Base-by-base conservation (phyloP, 2,888 invertebrate genomes). In the Stenichneumon culpator region DNA sequence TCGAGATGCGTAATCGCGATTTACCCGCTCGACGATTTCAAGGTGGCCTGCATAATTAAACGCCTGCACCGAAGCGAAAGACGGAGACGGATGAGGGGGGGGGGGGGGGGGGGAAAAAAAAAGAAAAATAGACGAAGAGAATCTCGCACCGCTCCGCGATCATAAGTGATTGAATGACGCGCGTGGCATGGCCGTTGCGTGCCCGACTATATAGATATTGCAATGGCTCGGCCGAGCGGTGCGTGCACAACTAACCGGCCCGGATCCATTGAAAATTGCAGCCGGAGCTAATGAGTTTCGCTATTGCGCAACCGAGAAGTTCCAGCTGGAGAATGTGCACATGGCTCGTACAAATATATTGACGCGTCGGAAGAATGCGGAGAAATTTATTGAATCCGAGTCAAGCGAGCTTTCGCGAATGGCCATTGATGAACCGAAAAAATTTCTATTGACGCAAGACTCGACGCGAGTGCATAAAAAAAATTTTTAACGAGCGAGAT, bases 11-110 rank as follows among this genome's bases (percentile, higher is more conserved):
- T 87, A 88, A 87, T 88, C 85, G 81, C 82, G 80, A 86, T 88
- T 87, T 78, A 86, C 82, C 68, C 74, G 67, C 82, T 82, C 83
- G 83, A 81, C 81, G 79, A 86, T 87, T 87, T 87, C 88, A 87
- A 88, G 87, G 88, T 88, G 86, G 87, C 85, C 86, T 86, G 88
- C 88, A 88, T 87, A 87, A 88, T 87, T 84, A 86, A 87, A 86
- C 74, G 70, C 82, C 44, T 69, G 65, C 79, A 65, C 50, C 50
- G 67, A 57, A 44, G 73, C 60, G 60, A 75, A 70, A 36, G 47
- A 50, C 67, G 39, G 32, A 32, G 19, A 60, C 22, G 39, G 52
- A 22, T 36, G 72, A 60, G 19, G 79, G 65, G 69, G 57, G 28
- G 63, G 60, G 78, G 60, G 19, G 79, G 57, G 69, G 65, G 22